A percentile compares a stretch with the other conserved stretches of the same genome.
Evolutionary conservation across 64 coral and sea anemone genomes (phyloP).

Genomic region (Montipora sp.): DNA sequence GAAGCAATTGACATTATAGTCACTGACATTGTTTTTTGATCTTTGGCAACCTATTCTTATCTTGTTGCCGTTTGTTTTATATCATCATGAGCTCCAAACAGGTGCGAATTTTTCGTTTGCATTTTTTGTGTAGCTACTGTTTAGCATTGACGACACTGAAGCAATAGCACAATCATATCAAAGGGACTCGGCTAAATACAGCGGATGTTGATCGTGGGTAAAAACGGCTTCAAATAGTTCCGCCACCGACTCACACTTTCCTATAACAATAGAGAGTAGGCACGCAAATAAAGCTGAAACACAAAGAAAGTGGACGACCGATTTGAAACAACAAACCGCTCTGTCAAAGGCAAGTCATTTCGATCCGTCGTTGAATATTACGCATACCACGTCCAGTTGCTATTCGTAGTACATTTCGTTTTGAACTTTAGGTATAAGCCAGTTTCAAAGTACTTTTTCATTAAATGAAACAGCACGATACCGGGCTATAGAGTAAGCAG

Average conservation of each 20-base stretch:
- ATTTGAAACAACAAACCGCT: too few species aligned
- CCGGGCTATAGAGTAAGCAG: too few species aligned
- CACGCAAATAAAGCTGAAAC: too few species aligned
- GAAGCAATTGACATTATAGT: not conserved
- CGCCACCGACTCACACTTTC: not conserved
- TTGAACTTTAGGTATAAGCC: too few species aligned
- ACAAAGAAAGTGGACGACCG: too few species aligned
- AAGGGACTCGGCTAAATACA: not conserved
- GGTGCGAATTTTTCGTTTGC: not conserved
- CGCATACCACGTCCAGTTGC: not conserved
- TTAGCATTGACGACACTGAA: conserved; percentile 13
- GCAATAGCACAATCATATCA: not conserved
- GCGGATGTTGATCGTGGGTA: conserved; percentile 3
- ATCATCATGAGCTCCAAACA: not conserved
- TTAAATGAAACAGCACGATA: too few species aligned
- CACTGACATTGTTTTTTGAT: not conserved
- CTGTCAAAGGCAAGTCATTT: too few species aligned
- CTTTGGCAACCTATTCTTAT: conserved; percentile 5
- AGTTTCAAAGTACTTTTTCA: too few species aligned
- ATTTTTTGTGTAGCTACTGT: not conserved
- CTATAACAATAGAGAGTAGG: too few species aligned
- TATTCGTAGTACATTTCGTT: too few species aligned
- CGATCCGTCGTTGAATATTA: too few species aligned
- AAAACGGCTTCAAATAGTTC: conserved; percentile 20
- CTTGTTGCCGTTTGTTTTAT: not conserved